A percentile compares a stretch with the other conserved stretches of the same genome.
phyloP scores from a whole-genome alignment of 2,888 invertebrate species.

The Zygaena filipendulae region DNA sequence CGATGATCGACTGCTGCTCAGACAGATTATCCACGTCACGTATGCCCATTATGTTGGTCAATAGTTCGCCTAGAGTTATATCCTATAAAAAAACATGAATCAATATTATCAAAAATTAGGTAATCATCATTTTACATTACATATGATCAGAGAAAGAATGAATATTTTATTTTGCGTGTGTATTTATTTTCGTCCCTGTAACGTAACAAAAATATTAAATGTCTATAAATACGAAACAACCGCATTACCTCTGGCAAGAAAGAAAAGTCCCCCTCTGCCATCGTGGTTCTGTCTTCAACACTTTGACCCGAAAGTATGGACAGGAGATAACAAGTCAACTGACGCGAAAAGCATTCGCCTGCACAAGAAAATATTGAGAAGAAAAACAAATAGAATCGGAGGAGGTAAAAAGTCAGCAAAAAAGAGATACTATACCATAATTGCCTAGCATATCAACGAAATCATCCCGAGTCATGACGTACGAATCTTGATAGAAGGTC shows the following conservation, averaged over 20 bases:
- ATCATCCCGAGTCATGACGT: constrained; percentile 36
- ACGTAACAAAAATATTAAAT: too few relatives aligned
- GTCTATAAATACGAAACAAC: too few relatives aligned
- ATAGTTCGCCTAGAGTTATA: constrained; percentile 45
- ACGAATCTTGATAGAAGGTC: constrained; percentile 19
- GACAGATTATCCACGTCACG: constrained; percentile 38
- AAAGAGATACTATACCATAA: constrained; percentile 38
- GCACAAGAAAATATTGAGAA: too few relatives aligned
- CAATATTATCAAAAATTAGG: neutral
- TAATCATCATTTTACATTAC: too few relatives aligned
- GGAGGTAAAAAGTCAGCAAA: too few relatives aligned
- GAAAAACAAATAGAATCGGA: too few relatives aligned
- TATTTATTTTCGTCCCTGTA: too few relatives aligned
- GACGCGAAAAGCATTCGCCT: constrained; percentile 44
- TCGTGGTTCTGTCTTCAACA: constrained; percentile 42
- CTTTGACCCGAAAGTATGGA: constrained; percentile 42
- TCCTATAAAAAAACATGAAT: constrained; percentile 28
- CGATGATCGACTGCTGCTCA: constrained; percentile 26
- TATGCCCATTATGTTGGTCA: constrained; percentile 59
- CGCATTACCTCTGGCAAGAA: constrained; percentile 54
- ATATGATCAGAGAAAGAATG: too few relatives aligned
- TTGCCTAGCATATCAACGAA: constrained; percentile 47
- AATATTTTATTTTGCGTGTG: too few relatives aligned
- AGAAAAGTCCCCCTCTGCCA: constrained; percentile 36
- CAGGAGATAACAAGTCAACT: constrained; percentile 45